Conservation (phyloP, 2,113 vertebrate genomes). For the Cepphus grylle region DNA sequence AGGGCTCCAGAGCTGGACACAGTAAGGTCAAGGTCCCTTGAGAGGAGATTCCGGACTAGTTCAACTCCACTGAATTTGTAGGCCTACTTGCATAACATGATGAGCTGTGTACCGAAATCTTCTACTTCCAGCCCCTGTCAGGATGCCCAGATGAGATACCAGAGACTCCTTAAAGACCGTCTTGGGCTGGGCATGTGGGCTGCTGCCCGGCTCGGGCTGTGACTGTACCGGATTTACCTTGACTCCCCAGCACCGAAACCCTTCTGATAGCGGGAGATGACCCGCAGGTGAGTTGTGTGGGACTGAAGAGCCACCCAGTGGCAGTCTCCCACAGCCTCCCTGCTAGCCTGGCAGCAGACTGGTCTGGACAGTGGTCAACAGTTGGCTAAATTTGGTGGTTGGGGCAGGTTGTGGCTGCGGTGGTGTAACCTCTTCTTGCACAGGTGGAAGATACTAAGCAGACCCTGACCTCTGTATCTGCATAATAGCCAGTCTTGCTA, state of each 20-base stretch:
- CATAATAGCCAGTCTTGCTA: background rate
- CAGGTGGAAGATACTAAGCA: background rate
- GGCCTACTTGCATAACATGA: background rate
- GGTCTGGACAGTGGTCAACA: background rate
- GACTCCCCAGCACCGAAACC: background rate
- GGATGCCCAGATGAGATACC: background rate
- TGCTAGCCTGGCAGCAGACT: background rate
- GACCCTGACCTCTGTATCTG: background rate
- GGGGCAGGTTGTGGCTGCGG: background rate
- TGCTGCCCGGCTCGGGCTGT: background rate
- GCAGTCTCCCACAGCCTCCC: background rate
- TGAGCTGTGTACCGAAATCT: background rate
- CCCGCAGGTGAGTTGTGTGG: background rate
- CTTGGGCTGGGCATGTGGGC: fast-evolving
- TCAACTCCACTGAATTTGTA: background rate
- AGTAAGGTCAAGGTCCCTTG: background rate
- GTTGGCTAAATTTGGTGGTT: background rate
- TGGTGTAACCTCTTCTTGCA: background rate
- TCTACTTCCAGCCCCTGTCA: background rate
- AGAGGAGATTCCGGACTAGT: background rate
- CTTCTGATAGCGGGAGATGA: background rate
- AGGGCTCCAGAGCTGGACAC: too few relatives aligned
- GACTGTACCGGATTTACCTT: background rate
- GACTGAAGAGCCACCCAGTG: constrained; percentile 18
- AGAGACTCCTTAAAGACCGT: background rate